phyloP scores from a whole-genome alignment of 2,113 vertebrate genomes.

The Otis tarda region DNA sequence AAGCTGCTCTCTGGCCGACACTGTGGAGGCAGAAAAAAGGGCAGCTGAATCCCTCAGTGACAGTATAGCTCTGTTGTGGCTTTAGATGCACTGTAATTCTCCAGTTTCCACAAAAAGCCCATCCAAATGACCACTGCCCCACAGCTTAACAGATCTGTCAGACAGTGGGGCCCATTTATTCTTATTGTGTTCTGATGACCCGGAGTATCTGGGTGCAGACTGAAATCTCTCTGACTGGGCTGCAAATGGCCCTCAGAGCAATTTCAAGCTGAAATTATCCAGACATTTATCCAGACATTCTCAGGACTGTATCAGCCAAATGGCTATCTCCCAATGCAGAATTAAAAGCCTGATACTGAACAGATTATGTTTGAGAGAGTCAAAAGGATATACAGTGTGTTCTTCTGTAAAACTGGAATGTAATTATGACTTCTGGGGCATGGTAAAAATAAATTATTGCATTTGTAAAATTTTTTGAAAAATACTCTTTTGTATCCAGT shows the following conservation, averaged over 20 bases:
- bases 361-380: constrained; percentile 40
- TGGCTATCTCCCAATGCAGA: constrained; percentile 6
- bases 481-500: not conserved
- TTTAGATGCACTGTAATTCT: not conserved
- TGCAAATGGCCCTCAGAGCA: constrained; percentile 23
- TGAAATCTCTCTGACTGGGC: not conserved
- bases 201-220: not conserved
- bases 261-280: constrained; percentile 54
- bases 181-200: not conserved
- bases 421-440: not conserved
- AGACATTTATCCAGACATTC: constrained; percentile 58
- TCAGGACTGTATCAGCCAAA: constrained; percentile 41
- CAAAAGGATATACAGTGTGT: not conserved
- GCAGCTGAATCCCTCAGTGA: not conserved
- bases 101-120: not conserved
- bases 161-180: not conserved
- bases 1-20: not conserved
- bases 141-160: not conserved
- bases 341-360: constrained; percentile 53
- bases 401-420: constrained; percentile 5
- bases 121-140: not conserved
- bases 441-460: not conserved
- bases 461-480: constrained; percentile 3
- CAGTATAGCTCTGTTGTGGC: not conserved
- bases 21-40: not conserved